A percentile compares a stretch with the other conserved stretches of the same genome.
These are phyloP conservation scores for Reticulitermes speratus DNA, from an alignment of 1,140 invertebrate genomes.

Conservation along the genomic window DNA sequence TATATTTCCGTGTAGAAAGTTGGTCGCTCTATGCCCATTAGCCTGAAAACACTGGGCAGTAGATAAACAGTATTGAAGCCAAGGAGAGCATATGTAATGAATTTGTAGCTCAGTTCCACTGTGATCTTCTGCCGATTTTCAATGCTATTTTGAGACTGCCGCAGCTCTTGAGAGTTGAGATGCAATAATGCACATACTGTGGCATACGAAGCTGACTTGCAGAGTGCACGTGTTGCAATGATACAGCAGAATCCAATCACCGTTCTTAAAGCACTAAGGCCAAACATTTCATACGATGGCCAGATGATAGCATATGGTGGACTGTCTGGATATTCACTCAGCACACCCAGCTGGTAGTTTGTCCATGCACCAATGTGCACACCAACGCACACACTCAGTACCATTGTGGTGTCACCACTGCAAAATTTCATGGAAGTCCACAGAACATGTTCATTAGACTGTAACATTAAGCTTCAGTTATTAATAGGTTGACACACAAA, in stretches of 20 bases:
- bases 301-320: conserved; percentile 76
- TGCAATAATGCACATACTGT: conserved; percentile 67
- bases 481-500: too few species aligned
- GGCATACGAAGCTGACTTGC: conserved; percentile 68
- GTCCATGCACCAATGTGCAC: conserved; percentile 78
- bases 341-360: conserved; percentile 73
- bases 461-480: too few species aligned
- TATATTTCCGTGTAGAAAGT: conserved; percentile 85
- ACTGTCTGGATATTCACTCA: conserved; percentile 52
- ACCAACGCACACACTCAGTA: conserved; percentile 77
- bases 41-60: conserved; percentile 74
- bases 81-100: conserved; percentile 71
- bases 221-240: conserved; percentile 63
- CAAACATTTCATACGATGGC: conserved; percentile 70
- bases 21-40: conserved; percentile 72
- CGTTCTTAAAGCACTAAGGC: conserved; percentile 64
- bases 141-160: conserved; percentile 60
- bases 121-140: conserved; percentile 66
- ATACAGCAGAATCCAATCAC: conserved; percentile 72
- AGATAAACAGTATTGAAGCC: conserved; percentile 74
- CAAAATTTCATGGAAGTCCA: conserved; percentile 41
- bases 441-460: too few species aligned
- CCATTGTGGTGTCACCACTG: conserved; percentile 84
- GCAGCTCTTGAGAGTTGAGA: conserved; percentile 61
- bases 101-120: conserved; percentile 80